These are phyloP conservation scores for Drosophila repleta DNA, from an alignment of 1,140 invertebrate genomes.

Conservation along the genomic window DNA sequence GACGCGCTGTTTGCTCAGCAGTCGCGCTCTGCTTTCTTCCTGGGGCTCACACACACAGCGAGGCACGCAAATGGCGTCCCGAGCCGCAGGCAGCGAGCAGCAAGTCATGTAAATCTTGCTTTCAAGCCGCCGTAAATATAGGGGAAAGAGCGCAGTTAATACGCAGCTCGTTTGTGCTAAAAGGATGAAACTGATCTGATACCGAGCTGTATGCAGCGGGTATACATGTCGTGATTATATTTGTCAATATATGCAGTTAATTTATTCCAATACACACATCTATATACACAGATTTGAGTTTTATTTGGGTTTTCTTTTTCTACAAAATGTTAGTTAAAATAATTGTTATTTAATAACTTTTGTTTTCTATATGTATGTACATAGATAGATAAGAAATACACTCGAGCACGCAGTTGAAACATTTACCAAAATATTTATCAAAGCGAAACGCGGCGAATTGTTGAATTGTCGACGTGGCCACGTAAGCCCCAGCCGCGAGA, in stretches of 20 bases:
- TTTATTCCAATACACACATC: background rate
- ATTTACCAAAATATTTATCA: conserved; percentile 12
- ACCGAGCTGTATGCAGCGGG: conserved; percentile 1
- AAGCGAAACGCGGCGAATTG: conserved; percentile 8
- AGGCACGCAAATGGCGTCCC: conserved; percentile 34
- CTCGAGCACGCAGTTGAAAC: conserved; percentile 9
- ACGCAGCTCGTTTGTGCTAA: background rate
- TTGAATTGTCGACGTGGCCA: conserved; percentile 6
- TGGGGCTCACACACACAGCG: conserved; percentile 56
- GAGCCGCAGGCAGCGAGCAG: background rate
- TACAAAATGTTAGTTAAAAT: background rate
- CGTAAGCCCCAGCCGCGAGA: background rate
- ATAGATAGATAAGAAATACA: background rate
- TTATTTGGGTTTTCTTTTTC: too few relatives aligned
- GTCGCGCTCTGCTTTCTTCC: conserved; percentile 44
- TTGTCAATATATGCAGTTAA: background rate
- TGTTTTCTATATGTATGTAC: background rate
- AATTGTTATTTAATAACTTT: background rate
- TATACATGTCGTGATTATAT: conserved; percentile 10
- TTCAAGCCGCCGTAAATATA: background rate
- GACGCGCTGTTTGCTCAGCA: conserved; percentile 51
- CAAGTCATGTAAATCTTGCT: conserved; percentile 1
- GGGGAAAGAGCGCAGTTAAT: background rate
- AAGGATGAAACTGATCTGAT: conserved; percentile 22
- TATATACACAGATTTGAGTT: too few relatives aligned